phyloP scores from a whole-genome alignment of 2,888 invertebrate genomes.

The Lagria hirta region DNA sequence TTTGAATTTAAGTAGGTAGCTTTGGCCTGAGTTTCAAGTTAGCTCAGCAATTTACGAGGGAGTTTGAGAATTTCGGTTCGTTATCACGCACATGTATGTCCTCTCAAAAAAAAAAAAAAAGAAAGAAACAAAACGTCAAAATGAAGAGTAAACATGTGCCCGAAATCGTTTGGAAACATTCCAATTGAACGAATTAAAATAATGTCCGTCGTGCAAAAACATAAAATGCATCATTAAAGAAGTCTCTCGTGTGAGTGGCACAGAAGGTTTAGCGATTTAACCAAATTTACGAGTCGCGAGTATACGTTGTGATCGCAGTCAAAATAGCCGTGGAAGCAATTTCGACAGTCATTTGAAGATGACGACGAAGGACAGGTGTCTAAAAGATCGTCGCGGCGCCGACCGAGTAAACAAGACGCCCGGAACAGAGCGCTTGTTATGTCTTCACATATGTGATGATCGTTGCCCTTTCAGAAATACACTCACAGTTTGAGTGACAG shows the following conservation, averaged over 20 bases:
- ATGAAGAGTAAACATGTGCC: constrained; percentile 47
- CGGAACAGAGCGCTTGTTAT: constrained; percentile 33
- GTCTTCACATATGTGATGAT: constrained; percentile 29
- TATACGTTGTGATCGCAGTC: constrained; percentile 40
- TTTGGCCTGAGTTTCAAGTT: constrained; percentile 14
- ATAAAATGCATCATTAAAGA: constrained; percentile 56
- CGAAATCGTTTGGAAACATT: constrained; percentile 44
- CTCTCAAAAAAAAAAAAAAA: constrained; percentile 29
- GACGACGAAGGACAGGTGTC: constrained; percentile 42
- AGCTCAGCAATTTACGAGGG: constrained; percentile 13
- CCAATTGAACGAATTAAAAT: constrained; percentile 55
- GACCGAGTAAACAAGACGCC: constrained; percentile 28
- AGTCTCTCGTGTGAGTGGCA: constrained; percentile 52
- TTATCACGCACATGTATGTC: constrained; percentile 42
- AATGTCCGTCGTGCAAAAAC: constrained; percentile 56
- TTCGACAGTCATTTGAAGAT: constrained; percentile 38
- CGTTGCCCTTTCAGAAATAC: constrained; percentile 18
- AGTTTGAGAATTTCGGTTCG: constrained; percentile 33
- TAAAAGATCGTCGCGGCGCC: constrained; percentile 39
- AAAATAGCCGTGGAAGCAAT: constrained; percentile 31
- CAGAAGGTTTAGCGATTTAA: constrained; percentile 51
- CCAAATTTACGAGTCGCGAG: constrained; percentile 48
- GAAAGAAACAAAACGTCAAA: constrained; percentile 33
- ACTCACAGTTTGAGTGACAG: constrained; percentile 7
- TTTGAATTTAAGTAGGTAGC: constrained; percentile 17